These are phyloP conservation scores for Platycnemis pennipes DNA, from an alignment of 2,888 invertebrate genomes.

Conservation along the genomic window DNA sequence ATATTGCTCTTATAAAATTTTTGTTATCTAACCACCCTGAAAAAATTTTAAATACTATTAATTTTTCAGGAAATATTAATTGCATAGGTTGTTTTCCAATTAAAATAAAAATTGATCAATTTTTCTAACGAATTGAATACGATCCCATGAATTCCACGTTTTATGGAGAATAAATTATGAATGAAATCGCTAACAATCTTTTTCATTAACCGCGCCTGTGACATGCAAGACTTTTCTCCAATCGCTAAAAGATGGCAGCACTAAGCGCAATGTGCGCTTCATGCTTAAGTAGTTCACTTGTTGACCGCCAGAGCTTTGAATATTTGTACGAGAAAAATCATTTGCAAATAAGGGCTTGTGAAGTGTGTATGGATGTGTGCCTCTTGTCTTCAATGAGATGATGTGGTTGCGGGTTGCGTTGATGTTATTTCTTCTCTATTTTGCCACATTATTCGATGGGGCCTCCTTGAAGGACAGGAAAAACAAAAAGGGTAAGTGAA, in stretches of 20 bases:
- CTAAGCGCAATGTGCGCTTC: neutral
- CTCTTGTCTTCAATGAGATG: slow-evolving; percentile 55
- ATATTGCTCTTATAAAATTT: too few species aligned
- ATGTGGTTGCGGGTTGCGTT: slow-evolving; percentile 69
- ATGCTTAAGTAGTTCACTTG: neutral
- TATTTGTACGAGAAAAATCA: slow-evolving; percentile 17
- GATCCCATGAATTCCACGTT: too few species aligned
- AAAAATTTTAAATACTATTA: too few species aligned
- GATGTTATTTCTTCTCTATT: slow-evolving; percentile 67
- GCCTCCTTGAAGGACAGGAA: slow-evolving; percentile 66
- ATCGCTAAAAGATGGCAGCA: neutral
- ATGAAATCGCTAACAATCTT: too few species aligned
- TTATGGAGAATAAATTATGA: too few species aligned
- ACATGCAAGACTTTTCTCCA: neutral
- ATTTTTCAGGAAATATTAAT: too few species aligned
- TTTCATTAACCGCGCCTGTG: neutral
- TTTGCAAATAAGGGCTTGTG: slow-evolving; percentile 25
- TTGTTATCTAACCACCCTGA: too few species aligned
- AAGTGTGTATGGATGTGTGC: neutral
- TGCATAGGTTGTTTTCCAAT: too few species aligned
- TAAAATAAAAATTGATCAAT: too few species aligned
- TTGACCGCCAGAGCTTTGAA: neutral
- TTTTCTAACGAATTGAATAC: too few species aligned
- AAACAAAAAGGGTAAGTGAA: slow-evolving; percentile 57
- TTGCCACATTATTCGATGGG: slow-evolving; percentile 66